Evolutionary conservation across 2,113 vertebrate species (phyloP).

Genomic region (Lagopus muta): DNA sequence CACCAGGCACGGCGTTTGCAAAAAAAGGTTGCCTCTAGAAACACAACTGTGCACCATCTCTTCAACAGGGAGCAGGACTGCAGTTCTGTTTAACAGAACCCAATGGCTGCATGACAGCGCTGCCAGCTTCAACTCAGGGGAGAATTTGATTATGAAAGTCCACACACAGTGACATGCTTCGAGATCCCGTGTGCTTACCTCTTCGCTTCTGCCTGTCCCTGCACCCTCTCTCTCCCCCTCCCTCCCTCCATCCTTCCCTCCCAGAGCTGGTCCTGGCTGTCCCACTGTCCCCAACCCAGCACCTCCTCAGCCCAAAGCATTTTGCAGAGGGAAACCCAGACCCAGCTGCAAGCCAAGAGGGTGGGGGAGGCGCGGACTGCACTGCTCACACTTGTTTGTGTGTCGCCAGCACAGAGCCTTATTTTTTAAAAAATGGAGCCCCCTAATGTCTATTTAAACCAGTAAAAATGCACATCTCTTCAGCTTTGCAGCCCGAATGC

Average conservation of each 20-base stretch:
- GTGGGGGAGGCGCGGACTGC: neutral
- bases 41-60: neutral
- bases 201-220: accelerated
- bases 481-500: neutral
- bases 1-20: neutral
- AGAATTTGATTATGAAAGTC: constrained; percentile 1
- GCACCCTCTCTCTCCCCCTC: neutral
- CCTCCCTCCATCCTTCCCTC: neutral
- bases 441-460: constrained; percentile 69
- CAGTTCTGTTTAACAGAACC: neutral
- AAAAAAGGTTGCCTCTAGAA: neutral
- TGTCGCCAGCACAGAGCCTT: neutral
- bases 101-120: neutral
- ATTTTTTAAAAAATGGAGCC: constrained; percentile 67
- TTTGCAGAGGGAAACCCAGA: neutral
- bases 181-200: neutral
- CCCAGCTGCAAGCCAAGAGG: accelerated
- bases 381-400: neutral
- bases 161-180: neutral
- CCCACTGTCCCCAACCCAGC: neutral
- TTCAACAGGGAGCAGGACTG: neutral
- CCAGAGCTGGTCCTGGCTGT: neutral
- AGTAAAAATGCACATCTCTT: constrained; percentile 11
- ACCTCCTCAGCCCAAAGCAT: neutral
- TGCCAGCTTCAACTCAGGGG: neutral